These are phyloP conservation scores for Camarhynchus parvulus DNA, from an alignment of 2,113 vertebrate species.

Conservation along the genomic window DNA sequence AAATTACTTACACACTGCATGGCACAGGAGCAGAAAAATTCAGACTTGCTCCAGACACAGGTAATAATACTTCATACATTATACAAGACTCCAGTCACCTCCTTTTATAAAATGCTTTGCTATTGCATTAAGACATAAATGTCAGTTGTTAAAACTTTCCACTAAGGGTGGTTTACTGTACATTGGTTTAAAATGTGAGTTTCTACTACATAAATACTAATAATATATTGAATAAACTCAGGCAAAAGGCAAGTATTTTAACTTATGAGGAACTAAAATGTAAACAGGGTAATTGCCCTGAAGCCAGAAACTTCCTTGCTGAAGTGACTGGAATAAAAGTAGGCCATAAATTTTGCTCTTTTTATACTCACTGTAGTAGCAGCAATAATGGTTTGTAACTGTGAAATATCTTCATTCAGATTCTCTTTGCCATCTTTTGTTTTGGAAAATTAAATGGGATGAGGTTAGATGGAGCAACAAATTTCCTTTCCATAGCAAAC, in stretches of 20 bases:
- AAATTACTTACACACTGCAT: slow-evolving; percentile 88
- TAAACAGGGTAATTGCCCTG: not conserved
- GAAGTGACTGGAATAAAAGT: not conserved
- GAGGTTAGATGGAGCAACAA: not conserved
- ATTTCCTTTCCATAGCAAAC: not conserved
- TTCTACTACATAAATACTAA: not conserved
- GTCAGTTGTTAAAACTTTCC: not conserved
- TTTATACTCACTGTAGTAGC: not conserved
- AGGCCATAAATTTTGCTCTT: not conserved
- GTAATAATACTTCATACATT: slow-evolving; percentile 66
- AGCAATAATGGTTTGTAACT: not conserved
- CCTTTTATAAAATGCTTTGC: not conserved
- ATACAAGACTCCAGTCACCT: not conserved
- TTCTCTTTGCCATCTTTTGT: not conserved
- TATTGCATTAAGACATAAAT: not conserved
- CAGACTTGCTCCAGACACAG: slow-evolving; percentile 88
- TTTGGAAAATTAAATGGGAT: not conserved
- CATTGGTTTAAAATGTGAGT: not conserved
- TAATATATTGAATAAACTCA: not conserved
- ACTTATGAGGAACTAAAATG: not conserved
- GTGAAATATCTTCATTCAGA: not conserved
- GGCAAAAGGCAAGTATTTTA: not conserved
- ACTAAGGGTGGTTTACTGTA: not conserved
- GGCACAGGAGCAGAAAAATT: slow-evolving; percentile 90
- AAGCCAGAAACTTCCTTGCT: not conserved